Conservation (phyloP, 2,797 vertebrate genomes). For the Myoxocephalus aenaeus region DNA sequence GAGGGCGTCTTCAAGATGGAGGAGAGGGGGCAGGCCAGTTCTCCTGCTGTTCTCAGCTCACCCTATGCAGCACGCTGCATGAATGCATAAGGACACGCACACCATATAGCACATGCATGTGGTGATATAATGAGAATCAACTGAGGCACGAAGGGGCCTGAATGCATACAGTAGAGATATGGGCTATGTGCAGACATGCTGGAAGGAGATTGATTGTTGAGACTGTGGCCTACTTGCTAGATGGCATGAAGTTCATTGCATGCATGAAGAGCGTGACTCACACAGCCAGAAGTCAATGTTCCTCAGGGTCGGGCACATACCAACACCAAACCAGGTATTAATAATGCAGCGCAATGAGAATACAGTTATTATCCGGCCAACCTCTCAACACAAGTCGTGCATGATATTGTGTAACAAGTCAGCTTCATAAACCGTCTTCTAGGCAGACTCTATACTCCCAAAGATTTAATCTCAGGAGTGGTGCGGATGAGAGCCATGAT, state of each 20-base stretch:
- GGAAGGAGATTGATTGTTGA: neutral
- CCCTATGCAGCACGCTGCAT: conserved; percentile 7
- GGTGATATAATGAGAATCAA: conserved; percentile 31
- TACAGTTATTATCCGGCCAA: too few relatives aligned
- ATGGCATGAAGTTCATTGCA: neutral
- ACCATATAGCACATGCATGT: conserved; percentile 34
- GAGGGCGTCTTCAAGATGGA: neutral
- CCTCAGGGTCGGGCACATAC: too few relatives aligned
- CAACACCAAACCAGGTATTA: too few relatives aligned
- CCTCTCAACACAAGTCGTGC: too few relatives aligned
- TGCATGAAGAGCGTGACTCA: neutral
- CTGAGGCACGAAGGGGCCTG: conserved; percentile 20
- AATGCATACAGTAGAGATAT: conserved; percentile 31
- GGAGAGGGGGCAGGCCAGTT: neutral
- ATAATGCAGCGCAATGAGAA: too few relatives aligned
- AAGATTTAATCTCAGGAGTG: neutral
- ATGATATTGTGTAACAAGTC: too few relatives aligned
- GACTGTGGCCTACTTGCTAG: neutral
- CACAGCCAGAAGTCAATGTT: neutral
- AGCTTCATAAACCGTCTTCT: neutral
- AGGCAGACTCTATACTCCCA: neutral
- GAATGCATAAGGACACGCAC: conserved; percentile 16
- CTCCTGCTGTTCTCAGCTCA: conserved; percentile 8
- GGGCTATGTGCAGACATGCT: neutral
- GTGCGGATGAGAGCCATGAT: neutral